These are phyloP conservation scores for Perognathus longimembris DNA, from an alignment of 2,113 vertebrate genomes.

Conservation along the genomic window DNA sequence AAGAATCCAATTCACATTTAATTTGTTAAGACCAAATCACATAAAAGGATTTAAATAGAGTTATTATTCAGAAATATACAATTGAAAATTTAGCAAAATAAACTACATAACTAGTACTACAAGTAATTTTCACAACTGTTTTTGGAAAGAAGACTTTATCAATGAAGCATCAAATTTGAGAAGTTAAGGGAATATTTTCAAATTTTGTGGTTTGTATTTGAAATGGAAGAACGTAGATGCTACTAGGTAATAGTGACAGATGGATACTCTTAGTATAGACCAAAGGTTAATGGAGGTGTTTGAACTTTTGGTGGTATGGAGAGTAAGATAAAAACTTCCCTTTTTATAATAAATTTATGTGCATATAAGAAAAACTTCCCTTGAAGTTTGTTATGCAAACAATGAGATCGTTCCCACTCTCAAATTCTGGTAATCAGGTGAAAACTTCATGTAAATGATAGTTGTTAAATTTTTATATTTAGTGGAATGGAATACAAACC, in stretches of 20 bases:
- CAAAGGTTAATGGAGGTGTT: not conserved
- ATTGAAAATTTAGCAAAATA: not conserved
- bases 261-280: not conserved
- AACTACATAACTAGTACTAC: no score
- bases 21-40: conserved; percentile 51
- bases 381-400: not conserved
- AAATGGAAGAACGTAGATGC: conserved; percentile 26
- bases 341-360: no score
- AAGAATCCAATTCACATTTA: conserved; percentile 30
- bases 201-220: conserved; percentile 33
- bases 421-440: not conserved
- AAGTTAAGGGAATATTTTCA: conserved; percentile 20
- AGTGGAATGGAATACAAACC: not conserved
- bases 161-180: not conserved
- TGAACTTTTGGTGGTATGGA: not conserved
- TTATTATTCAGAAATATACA: not conserved
- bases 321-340: not conserved
- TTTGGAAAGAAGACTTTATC: conserved; percentile 4
- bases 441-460: not conserved
- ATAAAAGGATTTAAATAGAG: not conserved
- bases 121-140: conserved; percentile 11
- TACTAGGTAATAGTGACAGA: not conserved
- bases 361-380: no score
- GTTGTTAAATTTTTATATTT: not conserved
- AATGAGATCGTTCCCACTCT: not conserved